These are phyloP conservation scores for Zaprionus davidi DNA, from an alignment of 1,140 invertebrate genomes.

Conservation along the genomic window DNA sequence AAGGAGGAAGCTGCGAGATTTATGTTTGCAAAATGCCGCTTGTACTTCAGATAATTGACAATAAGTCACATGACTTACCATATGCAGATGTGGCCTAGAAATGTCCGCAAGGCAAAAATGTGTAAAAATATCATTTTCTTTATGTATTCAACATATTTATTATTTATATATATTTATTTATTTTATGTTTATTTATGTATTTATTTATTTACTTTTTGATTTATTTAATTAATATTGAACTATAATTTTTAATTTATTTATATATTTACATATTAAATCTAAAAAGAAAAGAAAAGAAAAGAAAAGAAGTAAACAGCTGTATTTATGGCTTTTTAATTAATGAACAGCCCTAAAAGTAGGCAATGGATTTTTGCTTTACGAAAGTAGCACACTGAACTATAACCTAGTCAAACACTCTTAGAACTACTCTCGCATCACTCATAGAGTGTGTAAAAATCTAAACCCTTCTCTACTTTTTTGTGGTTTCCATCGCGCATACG, in stretches of 20 bases:
- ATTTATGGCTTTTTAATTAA: not conserved
- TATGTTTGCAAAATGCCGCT: not conserved
- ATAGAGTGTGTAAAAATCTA: not conserved
- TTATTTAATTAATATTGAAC: no score
- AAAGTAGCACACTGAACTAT: no score
- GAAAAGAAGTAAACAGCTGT: no score
- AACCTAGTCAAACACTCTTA: not conserved
- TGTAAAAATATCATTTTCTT: not conserved
- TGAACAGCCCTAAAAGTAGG: not conserved
- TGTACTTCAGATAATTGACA: not conserved
- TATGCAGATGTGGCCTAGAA: not conserved
- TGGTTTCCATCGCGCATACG: conserved; percentile 18
- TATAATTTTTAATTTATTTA: no score
- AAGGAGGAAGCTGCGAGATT: not conserved
- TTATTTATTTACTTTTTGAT: no score
- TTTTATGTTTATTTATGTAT: not conserved
- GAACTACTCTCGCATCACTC: not conserved
- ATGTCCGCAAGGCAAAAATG: not conserved
- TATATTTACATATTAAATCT: no score
- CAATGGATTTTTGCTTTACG: no score
- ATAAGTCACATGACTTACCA: not conserved
- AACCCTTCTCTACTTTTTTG: not conserved
- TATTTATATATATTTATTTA: no score
- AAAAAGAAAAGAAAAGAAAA: no score
- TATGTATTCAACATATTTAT: not conserved